Evolutionary conservation across 2,888 invertebrate genomes (phyloP).

Genomic region (Selenia dentaria): DNA sequence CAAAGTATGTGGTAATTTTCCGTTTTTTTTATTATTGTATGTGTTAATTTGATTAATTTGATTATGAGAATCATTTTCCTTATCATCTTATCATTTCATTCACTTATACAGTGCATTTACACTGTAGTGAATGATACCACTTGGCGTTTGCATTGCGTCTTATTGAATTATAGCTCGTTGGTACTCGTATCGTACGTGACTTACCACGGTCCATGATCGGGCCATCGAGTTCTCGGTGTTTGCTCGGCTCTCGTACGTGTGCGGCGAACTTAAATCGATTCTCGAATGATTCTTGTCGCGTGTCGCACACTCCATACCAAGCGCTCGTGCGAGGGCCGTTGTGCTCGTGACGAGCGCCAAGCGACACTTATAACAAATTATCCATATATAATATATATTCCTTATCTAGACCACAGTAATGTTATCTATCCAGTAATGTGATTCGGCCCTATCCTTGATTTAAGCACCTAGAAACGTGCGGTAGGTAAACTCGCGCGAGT

Average conservation of each 20-base stretch:
- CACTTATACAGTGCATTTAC: no score
- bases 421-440: no score
- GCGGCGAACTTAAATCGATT: constrained; percentile 69
- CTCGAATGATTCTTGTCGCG: constrained; percentile 62
- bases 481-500: no score
- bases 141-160: constrained; percentile 62
- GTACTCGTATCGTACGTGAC: no score
- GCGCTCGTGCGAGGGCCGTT: constrained; percentile 41
- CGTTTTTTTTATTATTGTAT: no score
- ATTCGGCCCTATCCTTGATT: no score
- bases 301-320: constrained; percentile 40
- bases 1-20: no score
- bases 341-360: neutral
- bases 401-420: no score
- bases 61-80: no score
- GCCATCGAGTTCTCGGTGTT: constrained; percentile 65
- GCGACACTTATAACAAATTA: constrained; percentile 19
- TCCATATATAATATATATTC: constrained; percentile 21
- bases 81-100: no score
- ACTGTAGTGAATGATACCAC: constrained; percentile 58
- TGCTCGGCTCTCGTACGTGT: constrained; percentile 68
- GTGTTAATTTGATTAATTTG: no score
- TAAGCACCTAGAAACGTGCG: no score
- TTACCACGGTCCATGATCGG: constrained; percentile 51
- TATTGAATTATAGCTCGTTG: constrained; percentile 72